Base-by-base conservation (phyloP, 1,140 invertebrate genomes). In the Oreohelix idahoensis region DNA sequence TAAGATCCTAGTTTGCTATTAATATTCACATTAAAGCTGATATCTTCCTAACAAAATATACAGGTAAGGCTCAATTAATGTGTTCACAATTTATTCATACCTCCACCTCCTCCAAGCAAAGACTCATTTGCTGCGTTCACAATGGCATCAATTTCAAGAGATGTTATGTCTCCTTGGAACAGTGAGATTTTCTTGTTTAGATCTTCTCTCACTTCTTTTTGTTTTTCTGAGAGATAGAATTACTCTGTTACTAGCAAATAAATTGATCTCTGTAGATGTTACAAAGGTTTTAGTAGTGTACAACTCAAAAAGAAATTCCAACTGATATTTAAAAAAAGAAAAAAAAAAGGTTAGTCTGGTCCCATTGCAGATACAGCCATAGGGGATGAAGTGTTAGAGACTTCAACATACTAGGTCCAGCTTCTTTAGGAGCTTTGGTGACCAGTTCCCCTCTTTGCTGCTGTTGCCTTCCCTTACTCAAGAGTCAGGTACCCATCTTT, bases 121-220 rank as follows among this genome's bases (percentile, higher is more conserved):
- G 91, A 92, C 11, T 94, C 94, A 93, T 98, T 98, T 0, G 97
- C 97, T 74, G 97, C 97, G 94, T 98, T 98, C 0, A 97, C 96
- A 89, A 98, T 97, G 4, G 95, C 96, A 94, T 98, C 97, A 81
- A 98, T 94, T 94, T 97, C 96, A 20, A 98, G 92, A 66, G 93
- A 94, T 0, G 97, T 98, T n/a, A 98, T 97, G 91, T 98, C 96
- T 17, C 96, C 97, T 82, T 63, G 84, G 88, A 90, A 91, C 29
- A 92, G 26, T 11, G 90, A 91, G 2, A 93, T 85, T 80, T 92
- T 92, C 53, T 85, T 84, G 84, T 90, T 92, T 42, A 91, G 71
- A 15, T 85, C 83, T 11, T 84, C 86, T 84, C 88, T 84, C 11
- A 88, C 79, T 45, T 81, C 79, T 79, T 13, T 26, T 45, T 23